These are phyloP conservation scores for Corythornis cristatus DNA, from an alignment of 2,113 vertebrate genomes.

Conservation along the genomic window DNA sequence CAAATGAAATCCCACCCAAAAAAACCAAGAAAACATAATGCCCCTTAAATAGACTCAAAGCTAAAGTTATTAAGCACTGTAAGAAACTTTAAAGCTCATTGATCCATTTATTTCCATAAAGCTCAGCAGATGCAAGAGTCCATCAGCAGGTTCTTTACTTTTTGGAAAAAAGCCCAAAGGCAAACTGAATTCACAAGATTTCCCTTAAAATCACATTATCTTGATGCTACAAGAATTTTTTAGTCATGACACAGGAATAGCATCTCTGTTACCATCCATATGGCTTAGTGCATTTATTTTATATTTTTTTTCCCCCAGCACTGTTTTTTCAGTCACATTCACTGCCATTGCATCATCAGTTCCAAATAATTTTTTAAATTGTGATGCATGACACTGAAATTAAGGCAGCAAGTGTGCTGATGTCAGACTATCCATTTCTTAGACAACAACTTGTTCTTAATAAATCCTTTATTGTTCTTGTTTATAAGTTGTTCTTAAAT, in stretches of 20 bases:
- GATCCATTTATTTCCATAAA: neutral
- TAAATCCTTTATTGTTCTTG: neutral
- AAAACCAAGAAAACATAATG: neutral
- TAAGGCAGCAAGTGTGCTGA: neutral
- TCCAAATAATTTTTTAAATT: neutral
- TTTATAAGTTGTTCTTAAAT: neutral
- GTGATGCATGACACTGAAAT: neutral
- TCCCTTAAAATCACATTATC: neutral
- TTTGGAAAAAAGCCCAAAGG: conserved; percentile 13
- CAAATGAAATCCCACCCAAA: neutral
- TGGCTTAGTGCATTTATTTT: neutral
- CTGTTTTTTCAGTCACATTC: neutral
- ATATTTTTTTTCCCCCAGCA: neutral
- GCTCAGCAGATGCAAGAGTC: neutral
- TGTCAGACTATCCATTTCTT: neutral
- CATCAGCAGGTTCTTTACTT: neutral
- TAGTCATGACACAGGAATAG: conserved; percentile 23
- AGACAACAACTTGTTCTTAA: neutral
- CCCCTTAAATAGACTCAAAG: neutral
- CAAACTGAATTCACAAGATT: conserved; percentile 16
- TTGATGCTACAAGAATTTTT: conserved; percentile 22
- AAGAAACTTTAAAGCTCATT: neutral
- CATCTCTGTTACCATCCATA: conserved; percentile 1
- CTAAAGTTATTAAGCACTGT: neutral
- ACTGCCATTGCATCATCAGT: neutral